phyloP scores from a whole-genome alignment of 2,797 vertebrate genomes.

The Pangasius sanitwongsei region DNA sequence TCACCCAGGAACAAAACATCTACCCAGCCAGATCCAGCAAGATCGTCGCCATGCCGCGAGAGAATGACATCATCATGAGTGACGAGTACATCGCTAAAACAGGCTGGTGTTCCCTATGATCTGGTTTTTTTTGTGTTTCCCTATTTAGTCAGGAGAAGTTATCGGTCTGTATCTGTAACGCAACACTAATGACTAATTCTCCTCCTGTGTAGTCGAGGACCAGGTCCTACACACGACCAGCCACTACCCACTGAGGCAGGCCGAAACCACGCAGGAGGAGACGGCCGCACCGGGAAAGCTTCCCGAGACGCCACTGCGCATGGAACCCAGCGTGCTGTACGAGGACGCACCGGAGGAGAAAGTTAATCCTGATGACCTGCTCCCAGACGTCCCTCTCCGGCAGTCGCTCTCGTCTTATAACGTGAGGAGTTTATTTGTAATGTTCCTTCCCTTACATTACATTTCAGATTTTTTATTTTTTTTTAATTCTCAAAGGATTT shows the following conservation, averaged over 20 bases:
- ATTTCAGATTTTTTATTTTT: background rate
- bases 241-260: constrained; percentile 83
- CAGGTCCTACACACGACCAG: constrained; percentile 88
- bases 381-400: constrained; percentile 80
- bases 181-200: background rate
- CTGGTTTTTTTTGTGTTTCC: background rate
- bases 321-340: constrained; percentile 74
- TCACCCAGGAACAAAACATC: constrained; percentile 82
- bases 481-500: background rate
- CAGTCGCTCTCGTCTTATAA: constrained; percentile 87
- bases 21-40: constrained; percentile 84
- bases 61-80: constrained; percentile 83
- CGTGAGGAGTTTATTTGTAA: constrained; percentile 65
- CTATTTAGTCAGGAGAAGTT: background rate
- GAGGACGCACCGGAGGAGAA: constrained; percentile 76
- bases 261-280: constrained; percentile 89
- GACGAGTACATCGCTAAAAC: constrained; percentile 79
- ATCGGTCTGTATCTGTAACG: background rate
- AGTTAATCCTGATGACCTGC: constrained; percentile 78
- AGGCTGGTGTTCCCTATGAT: constrained; percentile 71
- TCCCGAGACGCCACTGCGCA: constrained; percentile 90
- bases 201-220: constrained; percentile 69
- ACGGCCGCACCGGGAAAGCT: constrained; percentile 87
- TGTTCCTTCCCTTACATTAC: background rate
- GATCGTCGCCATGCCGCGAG: constrained; percentile 83